These are phyloP conservation scores for Sarcophaga carnaria DNA, from an alignment of 2,888 invertebrate genomes.

Conservation along the genomic window DNA sequence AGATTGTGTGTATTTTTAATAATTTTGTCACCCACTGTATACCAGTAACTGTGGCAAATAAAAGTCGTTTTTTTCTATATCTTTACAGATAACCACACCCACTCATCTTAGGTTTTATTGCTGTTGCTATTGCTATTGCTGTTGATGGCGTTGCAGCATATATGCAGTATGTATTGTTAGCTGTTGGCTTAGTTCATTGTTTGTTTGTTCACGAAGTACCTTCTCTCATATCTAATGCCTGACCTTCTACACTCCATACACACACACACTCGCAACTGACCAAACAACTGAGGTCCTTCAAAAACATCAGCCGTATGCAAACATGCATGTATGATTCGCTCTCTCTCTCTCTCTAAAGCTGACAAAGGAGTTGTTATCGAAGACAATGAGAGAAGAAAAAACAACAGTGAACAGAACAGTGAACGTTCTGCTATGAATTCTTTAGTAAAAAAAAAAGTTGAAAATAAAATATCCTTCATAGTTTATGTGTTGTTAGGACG, in stretches of 20 bases:
- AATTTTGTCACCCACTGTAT: constrained; percentile 36
- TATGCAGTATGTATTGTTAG: constrained; percentile 37
- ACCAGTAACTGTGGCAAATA: not conserved
- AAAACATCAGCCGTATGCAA: constrained; percentile 56
- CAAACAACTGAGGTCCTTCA: constrained; percentile 42
- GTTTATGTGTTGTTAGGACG: constrained; percentile 59
- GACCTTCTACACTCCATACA: constrained; percentile 47
- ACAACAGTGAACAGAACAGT: constrained; percentile 9
- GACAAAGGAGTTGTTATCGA: constrained; percentile 30
- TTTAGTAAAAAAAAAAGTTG: not conserved
- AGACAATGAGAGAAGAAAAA: constrained; percentile 28
- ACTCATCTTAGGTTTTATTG: constrained; percentile 53
- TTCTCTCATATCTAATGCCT: constrained; percentile 60
- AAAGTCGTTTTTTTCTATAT: constrained; percentile 51
- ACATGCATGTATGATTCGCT: constrained; percentile 23
- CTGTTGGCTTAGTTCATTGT: constrained; percentile 61
- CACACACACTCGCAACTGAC: constrained; percentile 37
- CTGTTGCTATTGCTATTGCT: constrained; percentile 3
- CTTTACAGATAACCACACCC: constrained; percentile 64
- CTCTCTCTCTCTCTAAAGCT: not conserved
- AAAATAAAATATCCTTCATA: constrained; percentile 54
- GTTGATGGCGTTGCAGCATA: not conserved
- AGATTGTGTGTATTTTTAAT: too few species aligned
- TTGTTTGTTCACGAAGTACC: constrained; percentile 19
- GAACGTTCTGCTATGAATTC: constrained; percentile 8